Base-by-base conservation (phyloP, 2,113 vertebrate genomes). In the Myiozetetes cayanensis region DNA sequence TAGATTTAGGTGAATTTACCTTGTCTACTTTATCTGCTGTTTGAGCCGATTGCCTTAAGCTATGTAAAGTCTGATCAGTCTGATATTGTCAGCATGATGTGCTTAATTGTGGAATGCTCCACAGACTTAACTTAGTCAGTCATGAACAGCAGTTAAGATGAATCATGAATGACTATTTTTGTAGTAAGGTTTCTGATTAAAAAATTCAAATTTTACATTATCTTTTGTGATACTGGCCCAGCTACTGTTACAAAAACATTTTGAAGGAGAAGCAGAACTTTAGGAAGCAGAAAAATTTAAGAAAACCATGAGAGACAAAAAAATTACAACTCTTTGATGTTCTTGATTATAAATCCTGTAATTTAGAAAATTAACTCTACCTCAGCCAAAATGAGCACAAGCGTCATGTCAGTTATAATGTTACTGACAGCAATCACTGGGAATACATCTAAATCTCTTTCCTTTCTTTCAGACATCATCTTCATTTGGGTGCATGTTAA, bases 321-420 rank as follows among this genome's bases (percentile, higher is more conserved):
- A 95, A 73, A 30, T 55, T 22, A 10, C 44, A 72, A 78, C 43
- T 93, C 89, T 94, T 96, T 96, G 76, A 96, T 97, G 90, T 75
- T 43, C 75, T 85, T 96, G 91, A 96, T 97, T 96, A 96, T 95
- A 91, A 96, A 94, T 94, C 72, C 49, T 91, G 41, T 96, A 93
- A 96, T 94, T 95, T 16, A 63, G 31, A 63, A 70, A 68, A 81
- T 62, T 81, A 68, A 68, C 55, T 61, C 22, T 80, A 44, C 27
- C 20, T 14, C 13, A 86, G 21, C 39, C 61, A 67, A 53, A 61
- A 12, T 6, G 8, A 6, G 27, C 20, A 28, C 14, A 66, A 65
- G 39, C 85, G 96, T 93, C 74, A 46, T 90, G 82, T 91, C 84
- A 95, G 81, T 94, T 96, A 90, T 71, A 92, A 89, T 6, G 27